Base-by-base conservation (phyloP, 2,797 vertebrate species). In the Rhinogobio ventralis region DNA sequence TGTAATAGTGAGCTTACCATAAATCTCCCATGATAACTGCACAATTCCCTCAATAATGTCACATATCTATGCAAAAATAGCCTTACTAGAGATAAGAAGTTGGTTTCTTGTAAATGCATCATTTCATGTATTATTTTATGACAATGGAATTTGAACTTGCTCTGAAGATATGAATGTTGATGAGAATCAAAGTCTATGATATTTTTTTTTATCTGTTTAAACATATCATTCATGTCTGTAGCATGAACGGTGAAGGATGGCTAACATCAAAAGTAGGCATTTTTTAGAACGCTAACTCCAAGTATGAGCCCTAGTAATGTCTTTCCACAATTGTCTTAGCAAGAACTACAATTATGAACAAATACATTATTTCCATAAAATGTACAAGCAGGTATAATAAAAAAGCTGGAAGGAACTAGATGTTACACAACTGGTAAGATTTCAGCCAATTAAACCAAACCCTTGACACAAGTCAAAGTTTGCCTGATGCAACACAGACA, bases 401-500 rank as follows among this genome's bases (percentile, higher is more conserved):
- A 82, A 81, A 75, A 39, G 28, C 57, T 45, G 72, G 20, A 11
- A 13, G 14, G 30, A 80, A 80, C 79, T 57, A 85, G 17, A 79
- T 39, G n/a, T 81, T 80, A 45, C 23, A 51, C 17, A 82, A 73
- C 62, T 66, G n/a, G 28, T n/a, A 76, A 53, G 64, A 86, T 79
- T 77, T 19, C 57, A 83, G 42, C 69, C 64, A 73, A 86, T 87
- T 89, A 80, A 87, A 13, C 30, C 68, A 39, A 57, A 42, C 76
- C 80, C 30, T 74, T 23, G 13, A 72, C 25, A 62, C 75, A 39
- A 68, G 28, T 83, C 33, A 82, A 86, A 87, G 69, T 81, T 85
- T 72, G 82, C 14, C 53, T 80, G 86, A 84, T 67, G 86, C 73
- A 86, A 39, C 57, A 53, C 68, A 77, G 66, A 78, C 73, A 86